Evolutionary conservation across 37 sponge, comb jelly and placozoan species (phyloP).

Genomic region (Cliona cf. orientalis): DNA sequence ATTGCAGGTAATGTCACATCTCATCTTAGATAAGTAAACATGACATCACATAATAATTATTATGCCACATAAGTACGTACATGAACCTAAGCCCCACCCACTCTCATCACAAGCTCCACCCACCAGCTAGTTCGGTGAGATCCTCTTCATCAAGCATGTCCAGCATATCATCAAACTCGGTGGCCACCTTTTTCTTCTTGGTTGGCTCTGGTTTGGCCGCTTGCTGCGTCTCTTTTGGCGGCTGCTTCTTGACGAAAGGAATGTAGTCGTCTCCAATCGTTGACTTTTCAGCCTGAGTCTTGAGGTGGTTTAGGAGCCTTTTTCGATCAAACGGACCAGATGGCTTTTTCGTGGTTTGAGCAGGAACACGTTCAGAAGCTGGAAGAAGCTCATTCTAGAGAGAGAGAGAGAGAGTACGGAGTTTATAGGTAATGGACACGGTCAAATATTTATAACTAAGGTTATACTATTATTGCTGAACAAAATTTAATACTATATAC

Average conservation of each 20-base stretch:
- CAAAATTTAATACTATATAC: too few relatives aligned
- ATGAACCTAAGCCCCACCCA: too few relatives aligned
- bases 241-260: slow-evolving; percentile 51
- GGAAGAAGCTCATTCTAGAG: slow-evolving; percentile 75
- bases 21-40: too few relatives aligned
- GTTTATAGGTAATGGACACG: background rate
- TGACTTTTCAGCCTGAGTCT: slow-evolving; percentile 56
- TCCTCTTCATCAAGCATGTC: slow-evolving; percentile 44
- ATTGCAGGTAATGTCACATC: too few relatives aligned
- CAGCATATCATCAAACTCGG: slow-evolving; percentile 74
- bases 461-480: too few relatives aligned
- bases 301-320: slow-evolving; percentile 54
- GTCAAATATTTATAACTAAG: background rate
- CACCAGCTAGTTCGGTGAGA: slow-evolving; percentile 57
- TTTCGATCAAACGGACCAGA: slow-evolving; percentile 75
- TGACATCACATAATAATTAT: too few relatives aligned
- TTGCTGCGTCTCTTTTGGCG: background rate
- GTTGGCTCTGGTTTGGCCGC: background rate
- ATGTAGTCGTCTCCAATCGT: slow-evolving; percentile 65
- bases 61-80: too few relatives aligned
- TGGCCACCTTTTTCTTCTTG: background rate
- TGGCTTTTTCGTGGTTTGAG: slow-evolving; percentile 73
- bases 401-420: background rate
- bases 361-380: slow-evolving; percentile 69
- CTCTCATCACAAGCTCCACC: too few relatives aligned